Base-by-base conservation (phyloP, 2,888 invertebrate genomes). In the Cephus pygmeus region DNA sequence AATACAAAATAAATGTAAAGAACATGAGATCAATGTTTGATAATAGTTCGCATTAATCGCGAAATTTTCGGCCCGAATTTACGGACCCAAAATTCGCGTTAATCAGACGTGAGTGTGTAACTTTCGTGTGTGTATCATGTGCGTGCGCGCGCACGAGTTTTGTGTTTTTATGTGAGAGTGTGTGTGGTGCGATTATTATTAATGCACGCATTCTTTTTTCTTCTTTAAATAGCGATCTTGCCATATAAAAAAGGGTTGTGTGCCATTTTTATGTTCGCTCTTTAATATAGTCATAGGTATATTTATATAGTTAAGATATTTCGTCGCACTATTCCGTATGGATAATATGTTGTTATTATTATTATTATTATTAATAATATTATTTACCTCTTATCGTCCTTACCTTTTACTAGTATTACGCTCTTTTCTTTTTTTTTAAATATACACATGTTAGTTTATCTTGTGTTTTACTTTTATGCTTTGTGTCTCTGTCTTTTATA, bases 1-100 rank as follows among this genome's bases (percentile, higher is more conserved):
- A 81, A 81, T 79, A 76, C 76, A 81, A 83, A 80, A 85, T 87
- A 87, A 86, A 84, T 82, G 86, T 89, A 89, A 89, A 87, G 84
- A 88, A 88, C 85, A 90, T 90, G 91, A 91, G 91, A 91, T 91
- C 91, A 91, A 90, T 85, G 87, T 88, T 89, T 88, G 87, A 88
- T 88, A 88, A 87, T 85, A 87, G 84, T 85, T 85, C 81, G 81
- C 83, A 81, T 83, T 73, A 85, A 82, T 82, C 83, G 83, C 36
- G 81, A 85, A 84, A 82, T 15, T 40, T 40, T n/a, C 23, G 73
- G 73, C 11, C 34, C 33, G 31, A 15, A 11, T 69, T 31, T 33
- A 69, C 69, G 30, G 4, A 1, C 2, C 4, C 69, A 12, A 30
- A 30, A 30, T 12, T 69, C 11, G 69, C 69, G 69, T 56, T 75